Base-by-base conservation (phyloP, 2,113 vertebrate genomes). In the Morone chrysops region DNA sequence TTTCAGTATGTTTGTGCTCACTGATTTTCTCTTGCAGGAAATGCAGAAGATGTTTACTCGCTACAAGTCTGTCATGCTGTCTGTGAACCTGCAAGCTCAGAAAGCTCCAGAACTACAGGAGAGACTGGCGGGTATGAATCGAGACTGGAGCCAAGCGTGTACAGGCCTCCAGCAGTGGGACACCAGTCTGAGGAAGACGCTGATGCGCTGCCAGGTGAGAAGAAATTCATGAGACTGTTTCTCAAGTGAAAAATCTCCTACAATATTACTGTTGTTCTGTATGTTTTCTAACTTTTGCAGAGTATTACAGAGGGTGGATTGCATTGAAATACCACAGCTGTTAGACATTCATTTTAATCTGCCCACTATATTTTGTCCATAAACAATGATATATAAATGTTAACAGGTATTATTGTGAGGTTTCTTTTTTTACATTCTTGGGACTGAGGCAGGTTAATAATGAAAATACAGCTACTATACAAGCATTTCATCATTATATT, bases 141-240 rank as follows among this genome's bases (percentile, higher is more conserved):
- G 92, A 57, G 92, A 81, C 40, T 99, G 97, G 98, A 95, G 96
- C 31, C 82, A 90, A 17, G 96, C 91, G 0, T 93, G 89, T 53
- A 83, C 82, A 0, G 51, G 88, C 0, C 75, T 97, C 77, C 95
- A 97, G 89, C 93, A n/a, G 88, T 97, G 97, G 97, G 96, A 96
- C 86, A 86, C 63, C 57, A 80, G 90, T 75, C 92, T 99, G 41
- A 96, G 94, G 6, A 87, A 69, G 79, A 96, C 94, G 0, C 95
- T 99, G 2, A 90, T 96, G 88, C 85, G 93, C 68, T 97, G 96
- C 88, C 96, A 98, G 96, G 98, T 99, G 70, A 54, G 78, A 50
- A 18, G 1, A 56, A 25, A 17, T 6, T 11, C 16, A 36, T 17
- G 3, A 38, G 41, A 18, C 8, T 5, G 5, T 25, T 53, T 53